A percentile compares a stretch with the other conserved stretches of the same genome.
Evolutionary conservation across 2,888 invertebrate species (phyloP).

Genomic region (Adelphocoris suturalis): DNA sequence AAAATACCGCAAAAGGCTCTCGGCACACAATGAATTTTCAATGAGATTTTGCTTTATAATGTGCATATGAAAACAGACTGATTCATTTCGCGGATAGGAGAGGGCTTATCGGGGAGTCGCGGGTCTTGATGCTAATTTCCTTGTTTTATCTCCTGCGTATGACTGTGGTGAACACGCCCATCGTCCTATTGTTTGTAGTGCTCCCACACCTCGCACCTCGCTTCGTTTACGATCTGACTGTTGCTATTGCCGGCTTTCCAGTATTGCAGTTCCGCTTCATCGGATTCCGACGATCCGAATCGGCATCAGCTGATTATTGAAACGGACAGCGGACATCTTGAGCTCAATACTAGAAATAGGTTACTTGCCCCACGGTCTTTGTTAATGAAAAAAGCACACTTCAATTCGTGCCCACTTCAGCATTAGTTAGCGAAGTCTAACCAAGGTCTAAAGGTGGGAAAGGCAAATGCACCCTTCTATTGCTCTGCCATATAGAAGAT

Average conservation of each 20-base stretch:
- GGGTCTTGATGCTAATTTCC: neutral
- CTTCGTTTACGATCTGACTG: neutral
- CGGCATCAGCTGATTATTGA: neutral
- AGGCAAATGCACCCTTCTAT: too few relatives aligned
- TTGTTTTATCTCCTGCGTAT: constrained; percentile 12
- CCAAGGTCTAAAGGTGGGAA: too few relatives aligned
- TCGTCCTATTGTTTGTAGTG: neutral
- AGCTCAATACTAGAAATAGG: too few relatives aligned
- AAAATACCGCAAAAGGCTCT: constrained; percentile 36
- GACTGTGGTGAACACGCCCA: constrained; percentile 14
- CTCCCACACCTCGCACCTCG: constrained; percentile 28
- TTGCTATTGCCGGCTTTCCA: constrained; percentile 20
- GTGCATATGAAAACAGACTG: constrained; percentile 35
- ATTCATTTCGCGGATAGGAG: constrained; percentile 8
- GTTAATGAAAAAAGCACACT: too few relatives aligned
- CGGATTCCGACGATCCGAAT: neutral
- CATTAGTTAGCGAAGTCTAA: too few relatives aligned
- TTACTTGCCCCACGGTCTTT: too few relatives aligned
- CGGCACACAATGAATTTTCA: constrained; percentile 24
- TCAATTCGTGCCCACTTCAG: too few relatives aligned
- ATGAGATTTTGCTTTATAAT: constrained; percentile 23
- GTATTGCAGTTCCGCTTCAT: constrained; percentile 19
- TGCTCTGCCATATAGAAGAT: too few relatives aligned
- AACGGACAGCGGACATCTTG: too few relatives aligned
- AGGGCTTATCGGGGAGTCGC: constrained; percentile 6